These are phyloP conservation scores for Takifugu bimaculatus DNA, from an alignment of 2,113 vertebrate species.

Conservation along the genomic window DNA sequence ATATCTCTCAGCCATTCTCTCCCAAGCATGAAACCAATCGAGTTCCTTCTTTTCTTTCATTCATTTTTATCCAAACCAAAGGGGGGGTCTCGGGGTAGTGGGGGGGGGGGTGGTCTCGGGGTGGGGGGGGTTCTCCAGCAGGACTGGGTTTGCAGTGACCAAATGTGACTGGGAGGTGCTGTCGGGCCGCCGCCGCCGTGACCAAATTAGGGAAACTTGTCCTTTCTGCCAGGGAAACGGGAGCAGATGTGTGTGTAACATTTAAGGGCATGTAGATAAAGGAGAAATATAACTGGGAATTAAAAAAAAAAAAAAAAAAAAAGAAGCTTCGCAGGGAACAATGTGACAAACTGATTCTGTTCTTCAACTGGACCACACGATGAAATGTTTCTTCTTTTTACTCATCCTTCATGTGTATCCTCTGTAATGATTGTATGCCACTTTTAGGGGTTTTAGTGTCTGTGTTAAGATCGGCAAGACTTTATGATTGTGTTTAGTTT, in stretches of 20 bases:
- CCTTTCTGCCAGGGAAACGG: conserved; percentile 67
- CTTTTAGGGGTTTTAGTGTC: conserved; percentile 71
- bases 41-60: conserved; percentile 13
- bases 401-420: conserved; percentile 53
- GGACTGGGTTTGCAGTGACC: conserved; percentile 80
- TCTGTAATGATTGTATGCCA: conserved; percentile 77
- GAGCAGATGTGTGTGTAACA: conserved; percentile 59
- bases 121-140: conserved; percentile 75
- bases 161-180: conserved; percentile 70
- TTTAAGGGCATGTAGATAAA: conserved; percentile 46
- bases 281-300: conserved; percentile 44
- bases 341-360: conserved; percentile 75
- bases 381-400: conserved; percentile 61
- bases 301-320: neutral
- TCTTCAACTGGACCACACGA: conserved; percentile 77
- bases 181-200: conserved; percentile 48
- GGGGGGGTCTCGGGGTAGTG: conserved; percentile 74
- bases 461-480: conserved; percentile 74
- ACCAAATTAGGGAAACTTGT: conserved; percentile 73
- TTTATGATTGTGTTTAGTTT: conserved; percentile 78
- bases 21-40: conserved; percentile 55
- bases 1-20: conserved; percentile 89
- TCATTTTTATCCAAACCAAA: conserved; percentile 75
- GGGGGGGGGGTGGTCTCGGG: too few species aligned
- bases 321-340: conserved; percentile 70